Conservation (phyloP, 2,797 vertebrate species). For the Cynodonichthys magdalenae region DNA sequence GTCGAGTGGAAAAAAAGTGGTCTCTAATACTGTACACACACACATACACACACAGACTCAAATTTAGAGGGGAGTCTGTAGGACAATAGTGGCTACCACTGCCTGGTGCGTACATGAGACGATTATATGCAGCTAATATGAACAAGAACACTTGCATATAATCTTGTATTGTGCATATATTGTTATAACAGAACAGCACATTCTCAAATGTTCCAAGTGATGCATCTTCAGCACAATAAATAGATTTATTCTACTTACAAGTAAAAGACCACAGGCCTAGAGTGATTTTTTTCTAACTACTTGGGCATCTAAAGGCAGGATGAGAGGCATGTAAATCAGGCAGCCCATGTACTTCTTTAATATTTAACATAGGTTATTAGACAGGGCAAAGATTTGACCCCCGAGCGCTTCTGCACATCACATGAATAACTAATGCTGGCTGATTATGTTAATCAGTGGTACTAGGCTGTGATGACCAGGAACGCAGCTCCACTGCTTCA, state of each 20-base stretch:
- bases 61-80: constrained; percentile 22
- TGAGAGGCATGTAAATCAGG: constrained; percentile 84
- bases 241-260: constrained; percentile 54
- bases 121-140: constrained; percentile 38
- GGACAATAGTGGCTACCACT: constrained; percentile 32
- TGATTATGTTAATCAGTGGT: constrained; percentile 86
- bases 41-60: constrained; percentile 28
- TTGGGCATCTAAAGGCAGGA: constrained; percentile 75
- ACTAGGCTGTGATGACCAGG: constrained; percentile 78
- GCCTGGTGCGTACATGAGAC: constrained; percentile 38
- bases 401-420: constrained; percentile 79
- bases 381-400: constrained; percentile 84
- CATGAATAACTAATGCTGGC: constrained; percentile 86
- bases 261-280: constrained; percentile 65
- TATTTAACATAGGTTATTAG: constrained; percentile 89
- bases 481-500: constrained; percentile 71
- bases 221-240: constrained; percentile 32
- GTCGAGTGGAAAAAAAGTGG: constrained; percentile 67
- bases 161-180: constrained; percentile 32
- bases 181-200: constrained; percentile 33
- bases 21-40: constrained; percentile 41
- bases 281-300: constrained; percentile 58
- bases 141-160: constrained; percentile 35
- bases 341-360: constrained; percentile 84
- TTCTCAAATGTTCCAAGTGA: constrained; percentile 52